Percentiles rank a stretch among this genome's conserved stretches.
Evolutionary conservation across 1,140 invertebrate species (phyloP).

Genomic region (Vanessa tameamea): DNA sequence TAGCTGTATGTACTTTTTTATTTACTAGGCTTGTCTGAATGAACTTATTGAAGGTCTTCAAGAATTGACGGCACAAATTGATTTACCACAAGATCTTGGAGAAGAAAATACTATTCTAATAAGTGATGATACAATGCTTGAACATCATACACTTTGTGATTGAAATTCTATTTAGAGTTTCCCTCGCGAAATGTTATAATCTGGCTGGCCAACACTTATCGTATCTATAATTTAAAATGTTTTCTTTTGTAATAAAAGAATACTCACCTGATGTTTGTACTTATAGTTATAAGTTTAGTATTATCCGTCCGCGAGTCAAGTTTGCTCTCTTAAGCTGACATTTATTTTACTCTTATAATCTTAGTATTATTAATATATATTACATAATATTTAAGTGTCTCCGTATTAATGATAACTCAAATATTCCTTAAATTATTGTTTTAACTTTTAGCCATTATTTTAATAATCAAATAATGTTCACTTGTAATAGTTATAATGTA

Average conservation of each 20-base stretch:
- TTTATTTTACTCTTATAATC: neutral
- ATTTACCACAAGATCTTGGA: slow-evolving; percentile 61
- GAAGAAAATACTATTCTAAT: slow-evolving; percentile 73
- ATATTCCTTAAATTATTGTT: too few species aligned
- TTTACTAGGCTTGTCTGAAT: slow-evolving; percentile 56
- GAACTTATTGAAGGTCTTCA: slow-evolving; percentile 65
- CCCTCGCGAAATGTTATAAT: neutral
- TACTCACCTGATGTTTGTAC: neutral
- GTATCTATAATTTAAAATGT: neutral
- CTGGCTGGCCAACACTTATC: slow-evolving; percentile 6
- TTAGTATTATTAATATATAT: too few species aligned
- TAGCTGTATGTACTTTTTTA: neutral
- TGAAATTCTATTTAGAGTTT: slow-evolving; percentile 28
- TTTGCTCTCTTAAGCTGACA: neutral
- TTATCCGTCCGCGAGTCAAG: neutral
- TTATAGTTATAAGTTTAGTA: neutral
- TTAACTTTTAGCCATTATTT: too few species aligned
- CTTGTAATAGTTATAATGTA: neutral
- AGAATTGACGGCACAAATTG: slow-evolving; percentile 68
- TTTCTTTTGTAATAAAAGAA: neutral
- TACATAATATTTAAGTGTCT: too few species aligned
- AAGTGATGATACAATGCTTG: slow-evolving; percentile 62
- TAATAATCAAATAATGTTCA: too few species aligned
- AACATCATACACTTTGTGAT: slow-evolving; percentile 69
- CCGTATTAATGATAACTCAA: too few species aligned